Percentiles rank a stretch among this genome's conserved stretches.
Evolutionary conservation across 92 coral and sea anemone species (phyloP).

Genomic region (Plumapathes pennacea): DNA sequence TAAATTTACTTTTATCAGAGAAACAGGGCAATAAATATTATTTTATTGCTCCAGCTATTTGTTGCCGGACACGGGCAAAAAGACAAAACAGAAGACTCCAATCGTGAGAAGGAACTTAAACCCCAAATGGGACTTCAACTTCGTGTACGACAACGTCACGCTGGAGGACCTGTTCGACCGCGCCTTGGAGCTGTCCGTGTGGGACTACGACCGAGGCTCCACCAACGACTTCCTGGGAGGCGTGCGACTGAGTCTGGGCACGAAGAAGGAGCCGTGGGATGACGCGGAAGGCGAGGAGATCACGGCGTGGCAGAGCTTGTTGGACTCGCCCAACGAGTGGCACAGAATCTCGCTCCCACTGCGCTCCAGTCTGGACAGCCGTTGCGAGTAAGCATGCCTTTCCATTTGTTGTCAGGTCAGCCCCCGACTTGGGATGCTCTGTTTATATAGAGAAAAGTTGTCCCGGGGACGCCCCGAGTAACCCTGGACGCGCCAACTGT

Average conservation of each 20-base stretch:
- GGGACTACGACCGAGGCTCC: slow-evolving; percentile 98
- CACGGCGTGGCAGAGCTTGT: slow-evolving; percentile 88
- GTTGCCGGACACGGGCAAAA: slow-evolving; percentile 92
- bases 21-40: not conserved
- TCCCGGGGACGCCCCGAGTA: no score
- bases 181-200: slow-evolving; percentile 95
- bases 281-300: slow-evolving; percentile 86
- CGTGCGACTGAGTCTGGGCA: slow-evolving; percentile 86
- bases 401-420: not conserved
- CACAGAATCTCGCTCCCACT: slow-evolving; percentile 65
- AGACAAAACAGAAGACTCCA: slow-evolving; percentile 89
- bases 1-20: no score
- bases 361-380: slow-evolving; percentile 92
- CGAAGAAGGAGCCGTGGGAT: slow-evolving; percentile 80
- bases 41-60: slow-evolving; percentile 67
- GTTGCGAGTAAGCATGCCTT: slow-evolving; percentile 42
- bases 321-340: slow-evolving; percentile 84
- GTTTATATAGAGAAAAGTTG: no score
- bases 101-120: slow-evolving; percentile 83
- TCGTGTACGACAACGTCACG: slow-evolving; percentile 73
- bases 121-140: slow-evolving; percentile 83
- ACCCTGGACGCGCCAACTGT: no score
- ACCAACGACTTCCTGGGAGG: slow-evolving; percentile 98
- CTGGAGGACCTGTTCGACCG: slow-evolving; percentile 86
- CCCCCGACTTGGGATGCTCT: no score